These are phyloP conservation scores for Cotesia glomerata DNA, from an alignment of 1,140 invertebrate genomes.

Conservation along the genomic window DNA sequence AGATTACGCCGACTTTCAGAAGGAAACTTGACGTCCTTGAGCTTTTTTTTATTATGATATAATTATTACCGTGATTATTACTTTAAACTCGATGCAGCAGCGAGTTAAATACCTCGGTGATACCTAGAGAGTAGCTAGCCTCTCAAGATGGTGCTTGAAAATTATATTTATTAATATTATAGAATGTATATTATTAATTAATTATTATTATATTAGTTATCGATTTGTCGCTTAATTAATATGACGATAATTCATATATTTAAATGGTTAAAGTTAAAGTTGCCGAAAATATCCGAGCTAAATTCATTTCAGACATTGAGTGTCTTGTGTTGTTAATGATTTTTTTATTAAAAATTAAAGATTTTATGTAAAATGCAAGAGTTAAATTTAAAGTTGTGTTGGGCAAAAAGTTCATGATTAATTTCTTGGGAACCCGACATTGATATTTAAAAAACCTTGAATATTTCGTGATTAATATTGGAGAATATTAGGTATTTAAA, in stretches of 20 bases:
- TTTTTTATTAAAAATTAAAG: background rate
- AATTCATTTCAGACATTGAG: constrained; percentile 12
- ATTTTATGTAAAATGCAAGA: too few relatives aligned
- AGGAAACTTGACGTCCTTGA: constrained; percentile 20
- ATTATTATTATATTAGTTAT: background rate
- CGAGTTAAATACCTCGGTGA: constrained; percentile 27
- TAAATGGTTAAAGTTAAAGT: background rate
- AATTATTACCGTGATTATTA: too few relatives aligned
- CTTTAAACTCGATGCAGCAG: constrained; percentile 14
- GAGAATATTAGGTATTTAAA: too few relatives aligned
- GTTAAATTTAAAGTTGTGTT: too few relatives aligned
- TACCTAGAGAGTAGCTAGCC: constrained; percentile 7
- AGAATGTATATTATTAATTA: background rate
- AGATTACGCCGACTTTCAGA: background rate
- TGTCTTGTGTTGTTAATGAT: constrained; percentile 18
- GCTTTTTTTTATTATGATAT: constrained; percentile 12
- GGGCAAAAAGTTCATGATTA: too few relatives aligned
- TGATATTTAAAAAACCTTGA: too few relatives aligned
- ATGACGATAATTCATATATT: background rate
- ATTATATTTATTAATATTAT: background rate
- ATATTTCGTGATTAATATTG: too few relatives aligned
- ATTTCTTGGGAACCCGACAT: too few relatives aligned
- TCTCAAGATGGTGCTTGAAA: constrained; percentile 26
- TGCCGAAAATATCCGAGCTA: background rate
- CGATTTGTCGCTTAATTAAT: background rate